phyloP scores from a whole-genome alignment of 2,113 vertebrate species.

The Meriones unguiculatus region DNA sequence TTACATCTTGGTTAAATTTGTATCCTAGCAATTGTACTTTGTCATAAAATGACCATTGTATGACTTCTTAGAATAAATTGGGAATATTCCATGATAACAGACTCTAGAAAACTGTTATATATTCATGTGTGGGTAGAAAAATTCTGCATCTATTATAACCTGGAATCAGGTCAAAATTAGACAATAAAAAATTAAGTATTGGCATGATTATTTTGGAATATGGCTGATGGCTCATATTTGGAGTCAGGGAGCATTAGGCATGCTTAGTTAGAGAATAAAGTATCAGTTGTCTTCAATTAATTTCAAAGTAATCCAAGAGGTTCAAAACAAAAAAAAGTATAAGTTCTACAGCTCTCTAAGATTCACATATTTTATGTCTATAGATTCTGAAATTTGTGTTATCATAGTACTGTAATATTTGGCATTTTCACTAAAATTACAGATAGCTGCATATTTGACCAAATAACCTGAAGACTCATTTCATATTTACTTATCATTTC shows the following conservation, averaged over 20 bases:
- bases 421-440: not conserved
- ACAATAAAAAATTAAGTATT: not conserved
- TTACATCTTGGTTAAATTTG: not conserved
- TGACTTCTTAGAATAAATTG: not conserved
- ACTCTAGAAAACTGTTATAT: not conserved
- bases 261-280: not conserved
- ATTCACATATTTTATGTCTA: not conserved
- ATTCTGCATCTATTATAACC: not conserved
- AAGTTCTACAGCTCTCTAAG: not conserved
- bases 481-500: not conserved
- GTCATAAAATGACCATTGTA: not conserved
- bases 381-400: not conserved
- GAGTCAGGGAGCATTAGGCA: not conserved
- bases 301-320: not conserved
- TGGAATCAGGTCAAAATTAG: not conserved
- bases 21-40: not conserved
- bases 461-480: not conserved
- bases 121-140: not conserved
- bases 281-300: not conserved
- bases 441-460: not conserved
- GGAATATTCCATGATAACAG: too few relatives aligned
- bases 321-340: not conserved
- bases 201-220: not conserved
- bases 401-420: not conserved
- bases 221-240: rapidly evolving